A percentile compares a stretch with the other conserved stretches of the same genome.
Evolutionary conservation across 2,797 vertebrate species (phyloP).

Genomic region (Petrocephalus sullivani): DNA sequence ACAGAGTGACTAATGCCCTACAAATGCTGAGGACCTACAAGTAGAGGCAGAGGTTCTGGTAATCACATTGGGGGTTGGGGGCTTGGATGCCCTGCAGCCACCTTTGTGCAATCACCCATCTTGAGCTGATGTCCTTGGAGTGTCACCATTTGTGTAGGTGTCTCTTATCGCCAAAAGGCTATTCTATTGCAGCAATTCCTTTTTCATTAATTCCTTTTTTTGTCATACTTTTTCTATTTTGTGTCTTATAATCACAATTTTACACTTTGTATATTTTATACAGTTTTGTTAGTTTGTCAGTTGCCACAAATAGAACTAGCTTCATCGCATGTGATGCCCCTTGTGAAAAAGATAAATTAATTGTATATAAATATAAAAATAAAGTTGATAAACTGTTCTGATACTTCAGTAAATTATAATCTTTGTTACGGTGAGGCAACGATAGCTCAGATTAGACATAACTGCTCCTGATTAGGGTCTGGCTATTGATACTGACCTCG

Average conservation of each 20-base stretch:
- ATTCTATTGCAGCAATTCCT: neutral
- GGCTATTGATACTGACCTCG: conserved; percentile 17
- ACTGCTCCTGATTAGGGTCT: conserved; percentile 13
- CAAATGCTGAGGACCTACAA: neutral
- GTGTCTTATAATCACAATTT: neutral
- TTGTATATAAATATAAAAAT: neutral
- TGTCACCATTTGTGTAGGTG: neutral
- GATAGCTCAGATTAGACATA: neutral
- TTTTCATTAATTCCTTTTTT: neutral
- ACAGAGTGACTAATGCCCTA: neutral
- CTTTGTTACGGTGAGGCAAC: neutral
- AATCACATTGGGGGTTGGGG: conserved; percentile 7
- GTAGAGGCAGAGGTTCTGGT: neutral
- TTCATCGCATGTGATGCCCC: neutral
- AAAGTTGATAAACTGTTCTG: neutral
- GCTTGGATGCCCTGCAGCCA: neutral
- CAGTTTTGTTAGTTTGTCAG: neutral
- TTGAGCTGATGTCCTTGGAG: neutral
- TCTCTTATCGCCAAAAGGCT: neutral
- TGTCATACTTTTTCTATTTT: neutral
- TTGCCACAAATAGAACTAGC: neutral
- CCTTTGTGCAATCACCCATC: conserved; percentile 5
- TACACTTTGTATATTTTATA: neutral
- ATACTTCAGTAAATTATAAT: neutral
- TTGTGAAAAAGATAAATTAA: neutral